phyloP scores from a whole-genome alignment of 2,888 invertebrate species.

The Hipparchia semele region DNA sequence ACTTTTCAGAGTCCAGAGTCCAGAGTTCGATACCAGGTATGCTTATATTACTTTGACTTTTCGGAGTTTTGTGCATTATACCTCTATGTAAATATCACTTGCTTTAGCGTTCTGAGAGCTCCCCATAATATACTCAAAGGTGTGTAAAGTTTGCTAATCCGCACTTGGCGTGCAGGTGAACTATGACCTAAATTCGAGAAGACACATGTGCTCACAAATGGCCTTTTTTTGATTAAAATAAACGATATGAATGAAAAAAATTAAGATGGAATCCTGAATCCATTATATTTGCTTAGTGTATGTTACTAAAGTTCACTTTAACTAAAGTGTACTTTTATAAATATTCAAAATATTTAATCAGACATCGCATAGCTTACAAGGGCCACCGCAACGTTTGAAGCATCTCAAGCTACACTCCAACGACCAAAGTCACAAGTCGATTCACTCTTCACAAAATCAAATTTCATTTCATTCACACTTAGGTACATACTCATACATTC shows the following conservation, averaged over 20 bases:
- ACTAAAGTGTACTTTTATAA: not conserved
- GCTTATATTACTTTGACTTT: too few relatives aligned
- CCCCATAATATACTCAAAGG: too few relatives aligned
- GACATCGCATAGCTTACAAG: constrained; percentile 2
- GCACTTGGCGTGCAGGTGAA: too few relatives aligned
- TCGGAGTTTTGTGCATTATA: too few relatives aligned
- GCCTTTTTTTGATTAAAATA: too few relatives aligned
- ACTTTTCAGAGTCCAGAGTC: too few relatives aligned
- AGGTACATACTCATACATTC: constrained; percentile 22
- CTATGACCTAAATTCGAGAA: too few relatives aligned
- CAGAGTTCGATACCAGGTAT: too few relatives aligned
- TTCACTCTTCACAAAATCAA: constrained; percentile 5
- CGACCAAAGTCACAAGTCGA: constrained; percentile 3
- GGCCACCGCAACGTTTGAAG: not conserved
- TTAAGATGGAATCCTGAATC: not conserved
- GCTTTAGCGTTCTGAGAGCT: too few relatives aligned
- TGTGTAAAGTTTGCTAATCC: too few relatives aligned
- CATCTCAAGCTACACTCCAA: constrained; percentile 12
- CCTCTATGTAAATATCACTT: too few relatives aligned
- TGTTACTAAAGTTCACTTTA: constrained; percentile 11
- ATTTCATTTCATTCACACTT: constrained; percentile 26
- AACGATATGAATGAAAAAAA: not conserved
- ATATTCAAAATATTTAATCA: constrained; percentile 12
- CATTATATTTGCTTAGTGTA: constrained; percentile 7
- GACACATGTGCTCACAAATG: too few relatives aligned